Base-by-base conservation (phyloP, 2,888 invertebrate species). In the Tetramorium bicarinatum region DNA sequence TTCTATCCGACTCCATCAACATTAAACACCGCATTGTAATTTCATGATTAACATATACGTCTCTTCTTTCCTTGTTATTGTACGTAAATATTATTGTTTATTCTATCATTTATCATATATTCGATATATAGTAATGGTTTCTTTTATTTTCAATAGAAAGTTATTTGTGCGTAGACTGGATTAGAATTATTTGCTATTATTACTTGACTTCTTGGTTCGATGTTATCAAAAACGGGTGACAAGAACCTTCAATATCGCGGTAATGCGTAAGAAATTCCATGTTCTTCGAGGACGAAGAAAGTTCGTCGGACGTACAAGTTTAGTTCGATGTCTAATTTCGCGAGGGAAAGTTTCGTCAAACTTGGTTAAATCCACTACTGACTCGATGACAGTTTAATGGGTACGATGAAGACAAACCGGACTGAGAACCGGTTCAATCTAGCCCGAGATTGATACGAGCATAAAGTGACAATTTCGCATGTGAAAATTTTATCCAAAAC, bases 351-450 rank as follows among this genome's bases (percentile, higher is more conserved):
- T 89, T 88, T 84, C 87, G 71, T 88, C 83, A 80, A 88, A 89
- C 34, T 88, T 82, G 75, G 59, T 69, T 62, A 83, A 88, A 84
- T 84, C 87, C 67, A 84, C 67, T 54, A 67, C 56, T 7, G 56
- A 76, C 29, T 83, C 82, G 82, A 90, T 85, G 88, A 89, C 88
- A 90, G 82, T 90, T 90, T 90, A 90, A 90, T 90, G 88, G 88
- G 83, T 88, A 86, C 83, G 83, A 61, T 67, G 74, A 87, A 89
- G 56, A 81, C 84, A 64, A 82, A 83, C 82, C 85, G 80, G 67
- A 75, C 74, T 34, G 52, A 72, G 11, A 74, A 81, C 47, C 71
- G 38, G 44, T 76, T 87, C 88, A 82, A 90, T 87, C 84, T 82
- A 81, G 47, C 69, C 66, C 69, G 82, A 88, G 84, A 90, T 90